phyloP scores from a whole-genome alignment of 2,888 invertebrate genomes.

The Coenonympha arcania region DNA sequence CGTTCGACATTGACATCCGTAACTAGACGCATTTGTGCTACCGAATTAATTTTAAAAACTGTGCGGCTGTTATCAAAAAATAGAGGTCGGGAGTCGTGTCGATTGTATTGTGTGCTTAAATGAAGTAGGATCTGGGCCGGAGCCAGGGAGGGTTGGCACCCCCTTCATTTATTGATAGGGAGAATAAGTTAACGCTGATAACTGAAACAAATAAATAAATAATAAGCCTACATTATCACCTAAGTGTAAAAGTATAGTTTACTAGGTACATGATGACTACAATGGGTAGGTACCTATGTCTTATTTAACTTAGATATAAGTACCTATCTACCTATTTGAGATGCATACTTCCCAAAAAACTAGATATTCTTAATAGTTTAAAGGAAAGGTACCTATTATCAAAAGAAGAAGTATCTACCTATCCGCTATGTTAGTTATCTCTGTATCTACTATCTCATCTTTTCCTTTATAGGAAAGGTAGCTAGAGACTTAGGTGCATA shows the following conservation, averaged over 20 bases:
- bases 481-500: too few species aligned
- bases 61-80: slow-evolving; percentile 55
- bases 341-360: background rate
- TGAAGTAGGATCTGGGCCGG: slow-evolving; percentile 57
- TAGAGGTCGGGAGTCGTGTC: slow-evolving; percentile 58
- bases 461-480: too few species aligned
- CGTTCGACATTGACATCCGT: slow-evolving; percentile 39
- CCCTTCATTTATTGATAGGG: slow-evolving; percentile 14
- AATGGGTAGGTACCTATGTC: background rate
- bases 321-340: background rate
- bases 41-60: slow-evolving; percentile 45
- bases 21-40: slow-evolving; percentile 39
- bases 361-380: too few species aligned
- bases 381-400: too few species aligned
- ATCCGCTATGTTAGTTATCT: too few species aligned
- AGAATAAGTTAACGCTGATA: too few species aligned
- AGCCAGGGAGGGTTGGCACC: slow-evolving; percentile 24
- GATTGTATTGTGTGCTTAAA: slow-evolving; percentile 68
- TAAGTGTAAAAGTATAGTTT: background rate
- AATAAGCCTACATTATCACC: background rate
- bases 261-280: background rate
- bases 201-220: too few species aligned
- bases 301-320: background rate
- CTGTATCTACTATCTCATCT: too few species aligned
- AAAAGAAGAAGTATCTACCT: too few species aligned